phyloP scores from a whole-genome alignment of 2,888 invertebrate genomes.

The Agonum fuliginosum region DNA sequence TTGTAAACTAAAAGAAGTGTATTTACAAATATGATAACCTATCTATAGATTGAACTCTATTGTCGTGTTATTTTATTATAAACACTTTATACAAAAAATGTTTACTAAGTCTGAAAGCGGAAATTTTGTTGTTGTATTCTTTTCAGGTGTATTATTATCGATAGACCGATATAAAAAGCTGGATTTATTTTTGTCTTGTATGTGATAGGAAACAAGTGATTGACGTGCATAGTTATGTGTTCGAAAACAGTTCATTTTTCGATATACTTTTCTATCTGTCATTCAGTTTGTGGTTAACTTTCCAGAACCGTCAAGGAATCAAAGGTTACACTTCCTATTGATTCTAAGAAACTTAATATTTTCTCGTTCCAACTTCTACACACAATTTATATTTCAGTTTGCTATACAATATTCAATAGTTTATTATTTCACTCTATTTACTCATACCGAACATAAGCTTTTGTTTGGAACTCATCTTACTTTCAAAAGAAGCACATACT shows the following conservation, averaged over 20 bases:
- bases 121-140: neutral
- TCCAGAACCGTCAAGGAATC: constrained; percentile 13
- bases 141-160: neutral
- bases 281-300: constrained; percentile 25
- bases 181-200: constrained; percentile 20
- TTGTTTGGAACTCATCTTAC: constrained; percentile 13
- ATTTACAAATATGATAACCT: too few relatives aligned
- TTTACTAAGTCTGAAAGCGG: neutral
- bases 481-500: constrained; percentile 14
- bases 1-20: too few relatives aligned
- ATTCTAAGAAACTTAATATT: constrained; percentile 38
- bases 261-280: constrained; percentile 39
- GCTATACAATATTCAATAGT: constrained; percentile 33
- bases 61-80: too few relatives aligned
- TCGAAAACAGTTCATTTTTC: constrained; percentile 28
- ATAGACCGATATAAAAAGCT: neutral
- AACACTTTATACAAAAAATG: neutral
- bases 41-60: too few relatives aligned
- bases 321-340: constrained; percentile 35
- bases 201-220: constrained; percentile 28
- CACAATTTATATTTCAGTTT: constrained; percentile 32
- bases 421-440: constrained; percentile 36
- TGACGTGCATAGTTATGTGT: constrained; percentile 30
- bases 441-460: constrained; percentile 23
- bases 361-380: constrained; percentile 2